phyloP scores from a whole-genome alignment of 2,113 vertebrate species.

The Tonatia bakeri region DNA sequence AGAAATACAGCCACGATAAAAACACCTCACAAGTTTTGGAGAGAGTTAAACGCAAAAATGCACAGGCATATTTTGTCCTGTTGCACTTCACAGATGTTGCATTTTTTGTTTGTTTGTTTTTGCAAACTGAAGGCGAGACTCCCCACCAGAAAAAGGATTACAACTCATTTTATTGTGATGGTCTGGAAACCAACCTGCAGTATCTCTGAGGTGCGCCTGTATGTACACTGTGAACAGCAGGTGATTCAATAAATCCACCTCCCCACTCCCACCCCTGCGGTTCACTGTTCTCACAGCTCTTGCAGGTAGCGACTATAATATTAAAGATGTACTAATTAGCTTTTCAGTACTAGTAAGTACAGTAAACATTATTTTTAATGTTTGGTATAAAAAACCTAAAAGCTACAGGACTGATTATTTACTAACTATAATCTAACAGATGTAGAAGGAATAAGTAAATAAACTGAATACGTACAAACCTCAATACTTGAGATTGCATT shows the following conservation, averaged over 20 bases:
- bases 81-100: not conserved
- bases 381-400: not conserved
- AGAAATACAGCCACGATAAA: conserved; percentile 9
- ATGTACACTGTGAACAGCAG: not conserved
- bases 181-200: not conserved
- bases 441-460: not conserved
- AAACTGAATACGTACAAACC: not conserved
- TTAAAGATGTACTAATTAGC: conserved; percentile 9
- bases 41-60: not conserved
- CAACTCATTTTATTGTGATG: not conserved
- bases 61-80: not conserved
- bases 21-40: not conserved
- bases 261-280: not conserved
- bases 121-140: not conserved
- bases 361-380: conserved; percentile 33
- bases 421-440: not conserved
- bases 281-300: not conserved
- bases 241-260: not conserved
- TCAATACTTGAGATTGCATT: not conserved
- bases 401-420: not conserved
- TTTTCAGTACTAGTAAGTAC: not conserved
- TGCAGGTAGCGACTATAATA: not conserved
- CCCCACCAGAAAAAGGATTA: not conserved
- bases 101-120: not conserved
- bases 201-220: not conserved